A percentile compares a stretch with the other conserved stretches of the same genome.
phyloP scores from a whole-genome alignment of 2,888 invertebrate genomes.

The Orgyia antiqua region DNA sequence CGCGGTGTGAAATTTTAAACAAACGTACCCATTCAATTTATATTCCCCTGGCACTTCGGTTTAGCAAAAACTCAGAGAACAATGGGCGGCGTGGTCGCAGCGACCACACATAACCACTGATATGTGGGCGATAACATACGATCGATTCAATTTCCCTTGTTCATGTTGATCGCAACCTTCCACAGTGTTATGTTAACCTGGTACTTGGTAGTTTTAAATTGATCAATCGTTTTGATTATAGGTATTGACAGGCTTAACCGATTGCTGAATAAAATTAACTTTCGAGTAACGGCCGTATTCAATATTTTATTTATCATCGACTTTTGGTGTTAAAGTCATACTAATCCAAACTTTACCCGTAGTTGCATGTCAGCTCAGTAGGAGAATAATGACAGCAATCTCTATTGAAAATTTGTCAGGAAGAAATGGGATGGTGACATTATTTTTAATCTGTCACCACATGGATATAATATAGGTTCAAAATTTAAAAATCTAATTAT shows the following conservation, averaged over 20 bases:
- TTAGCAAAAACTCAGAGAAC: slow-evolving; percentile 33
- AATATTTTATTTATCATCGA: too few species aligned
- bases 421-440: too few species aligned
- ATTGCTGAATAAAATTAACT: too few species aligned
- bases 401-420: too few species aligned
- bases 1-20: slow-evolving; percentile 50
- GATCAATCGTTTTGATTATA: slow-evolving; percentile 26
- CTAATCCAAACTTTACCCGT: too few species aligned
- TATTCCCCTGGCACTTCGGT: slow-evolving; percentile 42
- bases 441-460: too few species aligned
- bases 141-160: slow-evolving; percentile 43
- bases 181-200: slow-evolving; percentile 42
- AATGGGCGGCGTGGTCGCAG: slow-evolving; percentile 29
- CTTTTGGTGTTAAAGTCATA: too few species aligned
- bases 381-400: too few species aligned
- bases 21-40: slow-evolving; percentile 51
- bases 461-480: too few species aligned
- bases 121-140: slow-evolving; percentile 47
- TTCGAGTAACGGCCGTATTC: too few species aligned
- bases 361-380: too few species aligned
- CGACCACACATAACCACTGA: slow-evolving; percentile 32
- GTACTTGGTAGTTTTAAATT: slow-evolving; percentile 49
- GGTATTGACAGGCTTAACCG: background rate
- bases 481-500: too few species aligned
- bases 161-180: slow-evolving; percentile 31